These are phyloP conservation scores for Opisthocomus hoazin DNA, from an alignment of 2,113 vertebrate species.

Conservation along the genomic window DNA sequence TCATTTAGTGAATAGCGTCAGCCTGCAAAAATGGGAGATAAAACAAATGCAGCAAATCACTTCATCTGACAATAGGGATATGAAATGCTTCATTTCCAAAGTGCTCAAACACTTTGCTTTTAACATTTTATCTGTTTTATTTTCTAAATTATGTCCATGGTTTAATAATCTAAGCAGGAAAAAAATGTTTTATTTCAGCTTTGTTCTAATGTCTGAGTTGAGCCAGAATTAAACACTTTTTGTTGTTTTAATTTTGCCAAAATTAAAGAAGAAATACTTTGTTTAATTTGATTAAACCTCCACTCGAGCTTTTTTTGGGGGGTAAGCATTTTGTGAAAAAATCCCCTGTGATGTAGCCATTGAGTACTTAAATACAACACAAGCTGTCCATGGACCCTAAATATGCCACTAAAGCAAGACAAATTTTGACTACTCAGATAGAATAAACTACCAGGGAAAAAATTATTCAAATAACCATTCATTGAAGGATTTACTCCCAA, in stretches of 20 bases:
- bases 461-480: not conserved
- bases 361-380: not conserved
- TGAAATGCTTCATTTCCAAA: not conserved
- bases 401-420: not conserved
- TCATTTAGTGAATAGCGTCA: not conserved
- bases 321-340: not conserved
- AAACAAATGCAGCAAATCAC: not conserved
- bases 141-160: not conserved
- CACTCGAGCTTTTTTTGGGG: too few relatives aligned
- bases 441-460: not conserved
- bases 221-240: not conserved
- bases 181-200: not conserved
- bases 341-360: not conserved
- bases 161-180: not conserved
- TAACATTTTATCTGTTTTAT: not conserved
- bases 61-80: not conserved
- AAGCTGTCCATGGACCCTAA: not conserved
- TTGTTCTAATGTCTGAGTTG: not conserved
- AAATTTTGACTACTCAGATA: not conserved
- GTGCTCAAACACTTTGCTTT: not conserved
- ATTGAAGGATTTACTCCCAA: not conserved
- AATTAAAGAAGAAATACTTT: not conserved
- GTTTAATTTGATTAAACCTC: not conserved
- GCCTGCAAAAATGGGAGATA: not conserved
- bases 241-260: not conserved